Base-by-base conservation (phyloP, 2,888 invertebrate species). In the Adelphocoris suturalis region DNA sequence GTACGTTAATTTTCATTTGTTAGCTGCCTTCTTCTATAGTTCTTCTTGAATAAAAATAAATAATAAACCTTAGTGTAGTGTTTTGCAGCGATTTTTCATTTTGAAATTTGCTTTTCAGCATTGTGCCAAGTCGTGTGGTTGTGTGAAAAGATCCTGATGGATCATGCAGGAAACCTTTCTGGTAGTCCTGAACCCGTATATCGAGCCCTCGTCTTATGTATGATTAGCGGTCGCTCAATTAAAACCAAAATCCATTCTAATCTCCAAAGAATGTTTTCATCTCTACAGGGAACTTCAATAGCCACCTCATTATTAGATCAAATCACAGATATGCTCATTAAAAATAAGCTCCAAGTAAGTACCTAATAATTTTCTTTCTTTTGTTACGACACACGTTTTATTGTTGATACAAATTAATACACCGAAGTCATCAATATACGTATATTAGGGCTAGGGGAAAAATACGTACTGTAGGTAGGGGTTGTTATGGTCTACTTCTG, bases 51-150 rank as follows among this genome's bases (percentile, higher is more conserved):
- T n/a, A n/a, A n/a, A n/a, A n/a, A n/a, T n/a, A n/a, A n/a, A n/a
- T n/a, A n/a, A n/a, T n/a, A n/a, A n/a, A n/a, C n/a, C n/a, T n/a
- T n/a, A n/a, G n/a, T n/a, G n/a, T n/a, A n/a, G n/a, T n/a, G n/a
- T n/a, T n/a, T n/a, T n/a, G n/a, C n/a, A n/a, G n/a, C n/a, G n/a
- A 37, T 37, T 37, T 37, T 37, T 37, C 2, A 37, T 37, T 37
- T 7, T 37, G 7, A 37, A 4, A 37, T 7, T 37, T 37, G 37
- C 37, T 48, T 93, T 93, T 57, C 92, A 95, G 97, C 95, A 47
- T 93, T 96, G 46, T 94, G 95, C 91, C 95, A 96, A 93, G 95
- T 97, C 91, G 96, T 96, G 94, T 94, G 96, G 92, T 94, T 98
- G 92, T 96, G 96, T 92, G 96, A 96, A 93, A 95, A 95, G 91